Conservation (phyloP, 2,113 vertebrate species). For the Delphinus delphis region DNA sequence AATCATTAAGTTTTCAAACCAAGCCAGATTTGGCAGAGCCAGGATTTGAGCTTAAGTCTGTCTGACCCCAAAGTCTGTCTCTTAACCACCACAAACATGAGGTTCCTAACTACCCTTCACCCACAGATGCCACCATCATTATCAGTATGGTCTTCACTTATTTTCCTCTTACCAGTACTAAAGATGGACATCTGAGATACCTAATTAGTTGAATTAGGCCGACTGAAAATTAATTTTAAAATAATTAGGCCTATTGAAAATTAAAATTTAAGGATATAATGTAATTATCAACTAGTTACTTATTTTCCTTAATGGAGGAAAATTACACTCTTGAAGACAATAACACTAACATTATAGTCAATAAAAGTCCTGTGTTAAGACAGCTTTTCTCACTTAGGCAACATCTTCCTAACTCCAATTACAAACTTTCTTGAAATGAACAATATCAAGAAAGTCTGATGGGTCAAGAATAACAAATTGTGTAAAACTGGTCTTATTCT, state of each 20-base stretch:
- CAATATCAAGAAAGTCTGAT: slow-evolving; percentile 19
- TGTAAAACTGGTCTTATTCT: background rate
- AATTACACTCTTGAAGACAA: slow-evolving; percentile 14
- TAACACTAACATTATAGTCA: background rate
- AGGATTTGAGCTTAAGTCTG: background rate
- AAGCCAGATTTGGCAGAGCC: background rate
- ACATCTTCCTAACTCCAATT: slow-evolving; percentile 40
- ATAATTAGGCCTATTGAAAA: background rate
- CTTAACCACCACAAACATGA: background rate
- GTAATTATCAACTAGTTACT: slow-evolving; percentile 19
- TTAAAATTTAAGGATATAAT: slow-evolving; percentile 32
- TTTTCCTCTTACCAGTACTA: background rate
- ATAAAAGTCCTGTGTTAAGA: slow-evolving; percentile 15
- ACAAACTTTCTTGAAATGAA: slow-evolving; percentile 46
- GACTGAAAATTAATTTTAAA: background rate
- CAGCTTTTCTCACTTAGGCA: slow-evolving; percentile 3
- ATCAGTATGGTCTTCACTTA: background rate
- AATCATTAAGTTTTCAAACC: slow-evolving; percentile 26
- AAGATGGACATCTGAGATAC: background rate
- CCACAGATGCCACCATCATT: background rate
- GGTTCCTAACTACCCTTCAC: background rate
- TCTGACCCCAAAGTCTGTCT: background rate
- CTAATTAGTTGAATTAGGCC: background rate
- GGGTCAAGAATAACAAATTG: slow-evolving; percentile 1
- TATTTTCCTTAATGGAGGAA: slow-evolving; percentile 41